Conservation (phyloP, 2,113 vertebrate species). For the Taurulus bubalis region DNA sequence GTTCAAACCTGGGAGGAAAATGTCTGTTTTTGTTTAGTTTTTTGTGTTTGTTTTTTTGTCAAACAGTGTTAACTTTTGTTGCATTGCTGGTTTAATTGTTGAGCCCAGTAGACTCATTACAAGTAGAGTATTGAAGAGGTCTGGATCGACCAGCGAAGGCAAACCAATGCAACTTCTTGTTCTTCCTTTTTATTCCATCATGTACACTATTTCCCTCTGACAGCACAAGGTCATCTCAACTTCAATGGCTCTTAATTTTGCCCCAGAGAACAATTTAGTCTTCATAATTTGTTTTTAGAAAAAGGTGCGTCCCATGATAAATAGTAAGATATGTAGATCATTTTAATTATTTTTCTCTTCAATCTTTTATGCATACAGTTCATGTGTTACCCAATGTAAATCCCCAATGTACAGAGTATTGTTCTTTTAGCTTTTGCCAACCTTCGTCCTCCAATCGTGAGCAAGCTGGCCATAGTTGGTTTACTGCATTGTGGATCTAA, state of each 20-base stretch:
- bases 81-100: constrained; percentile 9
- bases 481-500: neutral
- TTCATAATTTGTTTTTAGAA: neutral
- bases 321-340: neutral
- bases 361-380: too few relatives aligned
- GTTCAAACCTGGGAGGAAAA: neutral
- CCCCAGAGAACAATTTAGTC: too few relatives aligned
- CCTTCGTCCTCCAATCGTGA: neutral
- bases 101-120: neutral
- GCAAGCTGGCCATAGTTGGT: neutral
- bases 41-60: neutral
- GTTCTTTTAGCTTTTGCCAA: neutral
- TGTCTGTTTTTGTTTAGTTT: neutral
- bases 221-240: neutral
- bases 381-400: neutral
- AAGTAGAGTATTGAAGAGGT: neutral
- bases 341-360: neutral
- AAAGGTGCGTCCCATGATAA: neutral
- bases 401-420: neutral
- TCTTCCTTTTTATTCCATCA: neutral
- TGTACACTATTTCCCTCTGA: neutral
- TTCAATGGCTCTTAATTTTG: neutral
- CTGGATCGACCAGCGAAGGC: neutral
- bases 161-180: neutral
- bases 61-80: constrained; percentile 53